These are phyloP conservation scores for Chlorops oryzae DNA, from an alignment of 1,140 invertebrate species.

Conservation along the genomic window DNA sequence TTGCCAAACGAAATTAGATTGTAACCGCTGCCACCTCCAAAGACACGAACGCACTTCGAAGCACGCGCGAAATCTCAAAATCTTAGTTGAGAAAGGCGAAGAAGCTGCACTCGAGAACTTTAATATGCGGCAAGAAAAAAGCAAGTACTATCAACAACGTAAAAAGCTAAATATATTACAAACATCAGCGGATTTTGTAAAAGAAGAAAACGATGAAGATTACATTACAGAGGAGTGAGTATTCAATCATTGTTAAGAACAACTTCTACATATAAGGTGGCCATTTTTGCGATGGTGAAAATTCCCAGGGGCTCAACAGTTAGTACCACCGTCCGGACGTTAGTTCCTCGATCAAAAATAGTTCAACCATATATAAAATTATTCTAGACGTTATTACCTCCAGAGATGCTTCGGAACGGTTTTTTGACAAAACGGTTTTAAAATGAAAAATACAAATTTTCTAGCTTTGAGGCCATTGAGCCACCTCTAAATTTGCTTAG, in stretches of 20 bases:
- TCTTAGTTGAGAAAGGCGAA: conserved; percentile 32
- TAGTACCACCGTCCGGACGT: no score
- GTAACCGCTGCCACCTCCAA: conserved; percentile 40
- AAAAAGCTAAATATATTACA: conserved; percentile 17
- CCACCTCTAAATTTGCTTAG: no score
- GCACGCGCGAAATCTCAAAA: conserved; percentile 35
- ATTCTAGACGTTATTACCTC: no score
- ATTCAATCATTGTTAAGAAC: no score
- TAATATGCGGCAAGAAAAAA: conserved; percentile 34
- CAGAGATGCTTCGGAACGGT: conserved; percentile 12
- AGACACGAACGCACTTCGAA: conserved; percentile 39
- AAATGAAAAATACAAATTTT: no score
- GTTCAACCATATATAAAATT: no score
- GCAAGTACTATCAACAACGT: conserved; percentile 38
- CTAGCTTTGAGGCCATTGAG: no score
- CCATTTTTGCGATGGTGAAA: no score
- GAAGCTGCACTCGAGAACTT: conserved; percentile 28
- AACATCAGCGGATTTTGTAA: neutral
- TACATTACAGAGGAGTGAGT: no score
- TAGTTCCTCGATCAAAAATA: no score
- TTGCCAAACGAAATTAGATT: conserved; percentile 37
- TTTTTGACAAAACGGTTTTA: neutral
- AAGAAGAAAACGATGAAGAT: conserved; percentile 4
- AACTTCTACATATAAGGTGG: no score
- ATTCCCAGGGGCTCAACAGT: no score